Base-by-base conservation (phyloP, 1,140 invertebrate species). In the Drosophila novamexicana region DNA sequence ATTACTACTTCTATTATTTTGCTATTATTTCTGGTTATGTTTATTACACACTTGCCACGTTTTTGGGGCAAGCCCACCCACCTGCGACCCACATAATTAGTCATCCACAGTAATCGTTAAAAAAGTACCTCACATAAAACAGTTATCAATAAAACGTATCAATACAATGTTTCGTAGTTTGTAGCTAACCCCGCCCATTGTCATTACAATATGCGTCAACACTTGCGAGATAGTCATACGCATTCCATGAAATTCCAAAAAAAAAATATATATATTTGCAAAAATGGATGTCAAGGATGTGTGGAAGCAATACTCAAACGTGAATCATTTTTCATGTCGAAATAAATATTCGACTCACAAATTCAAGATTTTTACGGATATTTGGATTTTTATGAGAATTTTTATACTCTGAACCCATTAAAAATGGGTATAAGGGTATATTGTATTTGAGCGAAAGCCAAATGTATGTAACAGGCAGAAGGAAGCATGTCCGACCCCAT, bases 211-310 rank as follows among this genome's bases (percentile, higher is more conserved):
- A 29, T 65, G 62, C 53, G 14, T 65, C 62, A 65, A 65, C 50
- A 32, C 16, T n/a, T 3, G 7, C 10, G 4, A n/a, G 12, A n/a
- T 29, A 22, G 37, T 57, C 36, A 42, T 57, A 57, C 36, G 9
- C 12, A 57, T 57, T 57, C 54, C 37, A 40, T 22, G 37, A 5
- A 36, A 54, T 54, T 42, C 53, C 36, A 56, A 39, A 54, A 54
- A 16, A 12, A 6, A 53, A 9, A 6, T 14, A 14, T 14, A 14
- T 12, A n/a, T 6, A 34, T 58, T 57, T 40, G 54, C 37, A 22
- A 57, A 57, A 57, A 58, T 44, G 44, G 6, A 45, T 58, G 56
- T 58, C 56, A 58, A 58, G 40, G 40, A 58, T 58, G 0, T 45
- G 3, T 29, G 40, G 57, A 59, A 59, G 57, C 7, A 1, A 10